Evolutionary conservation across 2,888 invertebrate genomes (phyloP).

Genomic region (Stenotaenia linearis): DNA sequence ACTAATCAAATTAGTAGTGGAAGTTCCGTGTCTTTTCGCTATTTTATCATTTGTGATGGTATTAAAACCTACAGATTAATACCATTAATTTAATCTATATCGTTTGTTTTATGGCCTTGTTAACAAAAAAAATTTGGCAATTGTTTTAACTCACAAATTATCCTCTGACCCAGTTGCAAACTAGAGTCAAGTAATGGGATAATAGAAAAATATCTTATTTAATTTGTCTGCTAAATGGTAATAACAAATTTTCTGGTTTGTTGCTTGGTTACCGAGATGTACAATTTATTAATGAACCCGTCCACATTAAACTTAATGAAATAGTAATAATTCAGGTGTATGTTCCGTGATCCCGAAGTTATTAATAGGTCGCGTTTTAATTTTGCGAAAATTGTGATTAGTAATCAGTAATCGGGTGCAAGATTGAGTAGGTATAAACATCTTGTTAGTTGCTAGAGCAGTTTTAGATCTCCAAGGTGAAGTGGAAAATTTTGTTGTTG

Average conservation of each 20-base stretch:
- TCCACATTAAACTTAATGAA: neutral
- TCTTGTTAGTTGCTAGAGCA: neutral
- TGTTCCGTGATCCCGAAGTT: no score
- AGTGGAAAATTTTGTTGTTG: neutral
- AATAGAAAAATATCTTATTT: neutral
- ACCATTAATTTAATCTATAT: no score
- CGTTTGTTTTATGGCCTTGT: neutral
- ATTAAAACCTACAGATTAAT: no score
- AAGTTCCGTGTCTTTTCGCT: neutral
- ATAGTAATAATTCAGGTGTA: no score
- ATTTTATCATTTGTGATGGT: neutral
- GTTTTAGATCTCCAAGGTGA: neutral
- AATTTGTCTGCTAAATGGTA: neutral
- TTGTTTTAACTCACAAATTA: neutral
- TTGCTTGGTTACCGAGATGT: neutral
- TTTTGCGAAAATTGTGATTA: neutral
- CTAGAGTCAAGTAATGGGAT: neutral
- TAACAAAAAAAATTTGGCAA: neutral
- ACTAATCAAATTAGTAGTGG: neutral
- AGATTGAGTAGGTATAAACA: neutral
- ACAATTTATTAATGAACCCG: neutral
- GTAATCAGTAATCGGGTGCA: neutral
- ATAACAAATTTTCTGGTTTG: neutral
- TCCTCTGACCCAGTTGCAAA: neutral
- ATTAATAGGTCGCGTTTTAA: no score